A percentile compares a stretch with the other conserved stretches of the same genome.
phyloP scores from a whole-genome alignment of 2,113 vertebrate genomes.

The Opisthocomus hoazin region DNA sequence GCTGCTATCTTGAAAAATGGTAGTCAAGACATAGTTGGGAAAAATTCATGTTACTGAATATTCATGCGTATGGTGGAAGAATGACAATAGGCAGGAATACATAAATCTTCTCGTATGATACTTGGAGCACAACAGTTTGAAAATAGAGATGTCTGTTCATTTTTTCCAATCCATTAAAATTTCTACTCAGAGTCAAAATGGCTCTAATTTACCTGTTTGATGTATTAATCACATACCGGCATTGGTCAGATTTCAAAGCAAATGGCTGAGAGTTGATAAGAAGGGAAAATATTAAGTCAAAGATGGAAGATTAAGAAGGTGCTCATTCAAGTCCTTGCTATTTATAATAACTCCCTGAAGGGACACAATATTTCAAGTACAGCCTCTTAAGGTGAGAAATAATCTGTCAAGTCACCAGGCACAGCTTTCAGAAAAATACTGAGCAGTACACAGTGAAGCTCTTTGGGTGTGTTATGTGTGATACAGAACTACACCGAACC shows the following conservation, averaged over 20 bases:
- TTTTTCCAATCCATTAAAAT: conserved; percentile 4
- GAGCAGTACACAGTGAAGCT: not conserved
- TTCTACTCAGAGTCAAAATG: conserved; percentile 24
- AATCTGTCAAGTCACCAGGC: conserved; percentile 55
- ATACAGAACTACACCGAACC: not conserved
- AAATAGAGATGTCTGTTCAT: conserved; percentile 13
- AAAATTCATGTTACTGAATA: not conserved
- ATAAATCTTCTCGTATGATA: not conserved
- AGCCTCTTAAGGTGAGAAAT: conserved; percentile 61
- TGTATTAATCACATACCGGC: conserved; percentile 55
- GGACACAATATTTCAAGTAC: conserved; percentile 65
- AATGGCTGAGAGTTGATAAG: conserved; percentile 53
- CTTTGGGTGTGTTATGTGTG: accelerated
- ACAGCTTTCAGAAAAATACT: conserved; percentile 26
- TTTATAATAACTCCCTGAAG: conserved; percentile 65
- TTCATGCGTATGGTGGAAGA: not conserved
- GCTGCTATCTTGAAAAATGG: conserved; percentile 19
- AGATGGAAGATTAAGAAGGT: conserved; percentile 66
- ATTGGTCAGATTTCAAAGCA: conserved; percentile 63
- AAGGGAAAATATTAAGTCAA: conserved; percentile 57
- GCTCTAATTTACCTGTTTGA: conserved; percentile 62
- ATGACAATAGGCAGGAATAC: not conserved
- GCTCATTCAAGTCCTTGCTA: conserved; percentile 56
- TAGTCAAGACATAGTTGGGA: not conserved
- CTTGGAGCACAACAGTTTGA: not conserved